Base-by-base conservation (phyloP, 1,140 invertebrate species). In the Caenorhabditis brenneri region DNA sequence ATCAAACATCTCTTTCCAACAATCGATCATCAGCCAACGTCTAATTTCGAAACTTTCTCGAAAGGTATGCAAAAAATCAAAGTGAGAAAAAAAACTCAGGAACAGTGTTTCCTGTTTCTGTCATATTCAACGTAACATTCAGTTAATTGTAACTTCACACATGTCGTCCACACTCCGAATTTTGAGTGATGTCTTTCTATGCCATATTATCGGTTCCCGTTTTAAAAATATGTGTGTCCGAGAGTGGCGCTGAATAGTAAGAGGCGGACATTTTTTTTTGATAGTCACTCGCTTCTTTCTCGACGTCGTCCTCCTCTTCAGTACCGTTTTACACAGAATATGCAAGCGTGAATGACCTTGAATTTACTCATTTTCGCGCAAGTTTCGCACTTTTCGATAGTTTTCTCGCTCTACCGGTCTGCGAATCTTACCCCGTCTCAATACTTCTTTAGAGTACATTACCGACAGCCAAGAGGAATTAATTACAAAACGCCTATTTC, bases 171-270 rank as follows among this genome's bases (percentile, higher is more conserved):
- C 36, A 74, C 65, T 74, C 65, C 29, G 12, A 24, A 22, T 74
- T 74, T 46, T 24, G 36, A 74, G 15, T 74, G 65, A 74, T 74
- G 36, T 31, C 65, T 74, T 74, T 36, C 65, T 74, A 22, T 74
- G 65, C 65, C 65, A 74, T 74, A 74, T 74, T 74, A 74, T 74
- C 65, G 65, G 65, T 74, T 74, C 65, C 65, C 65, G 65, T 74
- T 74, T 33, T 42, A n/a, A 24, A 74, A 74, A 74, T 74, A 74
- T 74, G 65, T 46, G 36, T 74, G 65, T 19, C 3, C 36, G 24
- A 74, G 65, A 74, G 65, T 74, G 65, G 65, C 22, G 36, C 12
- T 22, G 36, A 74, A 65, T 65, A 36, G 58, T 58, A 65, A 19
- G 12, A 33, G 58, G 22, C 5, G 53, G 33, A 33, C 15, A 65